These are phyloP conservation scores for Festucalex cinctus DNA, from an alignment of 2,113 vertebrate species.

Conservation along the genomic window DNA sequence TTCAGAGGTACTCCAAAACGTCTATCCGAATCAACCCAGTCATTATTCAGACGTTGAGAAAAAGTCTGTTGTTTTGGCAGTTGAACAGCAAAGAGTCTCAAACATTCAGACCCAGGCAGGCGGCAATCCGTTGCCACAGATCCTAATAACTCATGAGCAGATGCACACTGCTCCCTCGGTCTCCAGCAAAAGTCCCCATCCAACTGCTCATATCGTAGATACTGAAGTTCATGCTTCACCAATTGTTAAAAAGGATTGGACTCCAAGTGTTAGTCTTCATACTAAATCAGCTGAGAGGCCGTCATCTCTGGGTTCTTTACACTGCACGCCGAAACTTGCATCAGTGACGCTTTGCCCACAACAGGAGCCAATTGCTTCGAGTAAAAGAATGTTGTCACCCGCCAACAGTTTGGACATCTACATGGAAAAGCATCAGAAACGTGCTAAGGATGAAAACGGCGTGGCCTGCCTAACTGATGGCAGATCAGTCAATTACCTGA, in stretches of 20 bases:
- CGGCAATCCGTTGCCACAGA: constrained; percentile 81
- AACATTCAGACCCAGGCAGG: constrained; percentile 74
- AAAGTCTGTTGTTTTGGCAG: constrained; percentile 71
- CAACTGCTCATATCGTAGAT: constrained; percentile 59
- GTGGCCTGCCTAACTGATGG: constrained; percentile 79
- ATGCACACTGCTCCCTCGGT: constrained; percentile 60
- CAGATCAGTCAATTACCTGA: constrained; percentile 72
- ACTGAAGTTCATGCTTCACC: constrained; percentile 65
- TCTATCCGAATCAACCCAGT: constrained; percentile 63
- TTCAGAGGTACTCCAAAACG: constrained; percentile 68
- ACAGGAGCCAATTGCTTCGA: constrained; percentile 87
- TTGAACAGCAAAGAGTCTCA: constrained; percentile 69
- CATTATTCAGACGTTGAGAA: constrained; percentile 65
- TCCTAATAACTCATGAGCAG: constrained; percentile 90
- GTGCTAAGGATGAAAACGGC: constrained; percentile 93
- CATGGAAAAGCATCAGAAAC: constrained; percentile 98
- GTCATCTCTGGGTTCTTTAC: constrained; percentile 65
- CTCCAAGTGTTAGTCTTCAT: constrained; percentile 48
- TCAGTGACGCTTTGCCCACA: constrained; percentile 86
- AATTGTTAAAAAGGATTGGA: constrained; percentile 68
- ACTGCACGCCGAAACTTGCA: constrained; percentile 78
- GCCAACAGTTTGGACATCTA: constrained; percentile 98
- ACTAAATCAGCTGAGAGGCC: constrained; percentile 53
- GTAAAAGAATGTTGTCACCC: constrained; percentile 96
- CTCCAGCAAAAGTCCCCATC: constrained; percentile 67